Evolutionary conservation across 2,113 vertebrate species (phyloP).

Genomic region (Barnardius zonarius): DNA sequence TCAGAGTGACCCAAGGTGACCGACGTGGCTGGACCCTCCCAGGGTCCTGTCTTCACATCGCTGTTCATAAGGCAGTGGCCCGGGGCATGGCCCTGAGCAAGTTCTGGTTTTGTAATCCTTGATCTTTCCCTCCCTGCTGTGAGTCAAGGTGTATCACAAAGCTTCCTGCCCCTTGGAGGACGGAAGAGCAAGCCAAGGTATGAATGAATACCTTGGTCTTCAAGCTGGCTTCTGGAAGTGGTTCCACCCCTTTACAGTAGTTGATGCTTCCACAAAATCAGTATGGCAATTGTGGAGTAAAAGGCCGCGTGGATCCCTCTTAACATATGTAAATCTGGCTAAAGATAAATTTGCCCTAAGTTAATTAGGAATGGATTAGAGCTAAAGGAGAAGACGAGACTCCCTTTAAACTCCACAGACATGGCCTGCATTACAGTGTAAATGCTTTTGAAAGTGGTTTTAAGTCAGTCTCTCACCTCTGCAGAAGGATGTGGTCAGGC

Average conservation of each 20-base stretch:
- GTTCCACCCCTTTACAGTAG: fast-evolving
- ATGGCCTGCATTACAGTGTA: background rate
- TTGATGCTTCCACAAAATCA: background rate
- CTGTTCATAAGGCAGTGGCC: fast-evolving
- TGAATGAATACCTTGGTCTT: background rate
- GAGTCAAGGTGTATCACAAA: background rate
- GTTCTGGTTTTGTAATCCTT: background rate
- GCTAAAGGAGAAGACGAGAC: background rate
- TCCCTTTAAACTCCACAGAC: background rate
- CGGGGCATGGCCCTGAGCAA: too few relatives aligned
- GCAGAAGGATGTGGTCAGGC: background rate
- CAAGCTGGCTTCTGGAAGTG: background rate
- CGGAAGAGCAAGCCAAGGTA: background rate
- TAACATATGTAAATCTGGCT: conserved; percentile 31
- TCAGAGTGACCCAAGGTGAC: fast-evolving
- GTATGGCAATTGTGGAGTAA: background rate
- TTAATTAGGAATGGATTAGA: conserved; percentile 40
- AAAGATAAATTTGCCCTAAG: conserved; percentile 29
- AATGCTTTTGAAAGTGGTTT: background rate
- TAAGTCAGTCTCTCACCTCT: background rate
- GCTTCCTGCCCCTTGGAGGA: background rate
- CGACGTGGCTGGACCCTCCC: fast-evolving
- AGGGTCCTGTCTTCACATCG: fast-evolving
- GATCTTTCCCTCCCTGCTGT: background rate
- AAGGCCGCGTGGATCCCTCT: background rate